phyloP scores from a whole-genome alignment of 2,113 vertebrate species.

The Aleadryas rufinucha region DNA sequence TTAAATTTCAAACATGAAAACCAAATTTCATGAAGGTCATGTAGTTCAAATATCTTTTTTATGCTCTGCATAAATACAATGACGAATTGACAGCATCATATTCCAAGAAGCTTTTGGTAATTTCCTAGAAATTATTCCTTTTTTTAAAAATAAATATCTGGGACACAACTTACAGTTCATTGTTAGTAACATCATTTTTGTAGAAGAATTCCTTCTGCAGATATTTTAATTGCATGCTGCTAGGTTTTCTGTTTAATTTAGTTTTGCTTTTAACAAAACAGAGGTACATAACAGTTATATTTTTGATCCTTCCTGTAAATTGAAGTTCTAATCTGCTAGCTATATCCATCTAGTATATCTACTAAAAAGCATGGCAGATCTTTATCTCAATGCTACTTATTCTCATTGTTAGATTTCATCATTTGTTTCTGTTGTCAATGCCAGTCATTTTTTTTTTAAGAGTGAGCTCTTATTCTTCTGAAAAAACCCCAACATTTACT shows the following conservation, averaged over 20 bases:
- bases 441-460: not conserved
- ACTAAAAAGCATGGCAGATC: not conserved
- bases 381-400: not conserved
- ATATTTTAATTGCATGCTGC: not conserved
- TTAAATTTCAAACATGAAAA: not conserved
- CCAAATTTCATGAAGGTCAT: not conserved
- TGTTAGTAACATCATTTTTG: not conserved
- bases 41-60: not conserved
- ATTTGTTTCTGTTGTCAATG: not conserved
- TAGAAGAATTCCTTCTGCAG: not conserved
- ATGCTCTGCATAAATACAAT: not conserved
- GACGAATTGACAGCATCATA: not conserved
- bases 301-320: not conserved
- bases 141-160: not conserved
- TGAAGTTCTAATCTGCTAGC: not conserved
- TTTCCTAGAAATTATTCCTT: not conserved
- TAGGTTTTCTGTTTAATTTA: not conserved
- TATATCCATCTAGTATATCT: not conserved
- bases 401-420: not conserved
- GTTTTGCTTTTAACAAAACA: not conserved
- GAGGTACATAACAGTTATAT: not conserved
- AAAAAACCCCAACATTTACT: rapidly evolving
- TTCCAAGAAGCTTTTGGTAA: not conserved
- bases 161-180: rapidly evolving
- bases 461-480: not conserved